Conservation (phyloP, 1,140 invertebrate genomes). For the Drosophila yakuba region DNA sequence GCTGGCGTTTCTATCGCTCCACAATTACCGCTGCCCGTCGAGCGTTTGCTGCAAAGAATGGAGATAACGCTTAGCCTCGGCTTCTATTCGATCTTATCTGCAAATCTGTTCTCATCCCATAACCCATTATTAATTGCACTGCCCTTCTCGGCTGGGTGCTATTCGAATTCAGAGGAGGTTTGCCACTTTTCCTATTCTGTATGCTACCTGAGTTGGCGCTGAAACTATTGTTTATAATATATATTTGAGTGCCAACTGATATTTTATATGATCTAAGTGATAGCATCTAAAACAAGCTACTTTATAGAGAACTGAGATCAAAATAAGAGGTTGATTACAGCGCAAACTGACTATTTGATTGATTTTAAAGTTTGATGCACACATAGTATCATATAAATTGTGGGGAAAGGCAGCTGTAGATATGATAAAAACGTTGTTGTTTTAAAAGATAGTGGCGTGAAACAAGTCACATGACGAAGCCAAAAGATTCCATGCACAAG, state of each 20-base stretch:
- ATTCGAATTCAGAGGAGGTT: background rate
- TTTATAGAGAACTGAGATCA: too few relatives aligned
- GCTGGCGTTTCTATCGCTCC: constrained; percentile 62
- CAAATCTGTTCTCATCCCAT: constrained; percentile 20
- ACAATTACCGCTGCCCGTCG: constrained; percentile 52
- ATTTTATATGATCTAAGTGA: too few relatives aligned
- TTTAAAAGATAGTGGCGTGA: background rate
- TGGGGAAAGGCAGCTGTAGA: background rate
- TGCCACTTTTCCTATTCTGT: too few relatives aligned
- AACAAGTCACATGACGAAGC: constrained; percentile 1
- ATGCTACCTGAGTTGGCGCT: background rate
- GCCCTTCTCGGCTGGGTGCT: background rate
- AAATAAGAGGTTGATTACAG: too few relatives aligned
- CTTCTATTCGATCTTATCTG: constrained; percentile 39
- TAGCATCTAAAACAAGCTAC: too few relatives aligned
- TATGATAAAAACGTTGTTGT: background rate
- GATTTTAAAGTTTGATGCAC: background rate
- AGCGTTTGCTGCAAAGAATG: constrained; percentile 28
- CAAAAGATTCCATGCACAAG: background rate
- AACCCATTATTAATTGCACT: constrained; percentile 20
- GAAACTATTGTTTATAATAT: background rate
- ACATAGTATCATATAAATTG: background rate
- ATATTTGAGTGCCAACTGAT: too few relatives aligned
- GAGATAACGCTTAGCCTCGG: constrained; percentile 40
- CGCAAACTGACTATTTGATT: too few relatives aligned